Base-by-base conservation (phyloP, 2,888 invertebrate genomes). In the Scaptomyza flava region DNA sequence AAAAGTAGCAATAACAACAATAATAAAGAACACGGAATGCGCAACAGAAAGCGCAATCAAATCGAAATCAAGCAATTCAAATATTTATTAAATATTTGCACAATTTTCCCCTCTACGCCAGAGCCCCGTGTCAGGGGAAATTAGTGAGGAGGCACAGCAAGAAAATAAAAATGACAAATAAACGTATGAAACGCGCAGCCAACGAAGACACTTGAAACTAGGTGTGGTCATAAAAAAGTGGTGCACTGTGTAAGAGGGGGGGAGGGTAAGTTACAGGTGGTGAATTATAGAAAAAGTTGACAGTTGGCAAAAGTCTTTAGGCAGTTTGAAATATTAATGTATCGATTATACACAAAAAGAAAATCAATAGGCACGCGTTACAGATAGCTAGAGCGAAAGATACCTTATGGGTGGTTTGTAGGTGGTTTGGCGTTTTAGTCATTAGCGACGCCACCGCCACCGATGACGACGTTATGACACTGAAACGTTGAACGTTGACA, bases 271-370 rank as follows among this genome's bases (percentile, higher is more conserved):
- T 38, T 38, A 38, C 38, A 38, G 38, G 38, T 38, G 41, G 17
- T 34, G 43, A 64, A 57, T 54, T 43, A 76, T 67, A 30, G 51
- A 38, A 36, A 71, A 62, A 62, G 64, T 63, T 65, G 65, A 66
- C 76, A 79, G 75, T 77, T 75, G 75, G 68, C 76, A 53, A 68
- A 78, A 78, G 77, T 78, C 74, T 64, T 76, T 17, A 17, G 17
- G 17, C 17, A 17, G 17, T 17, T 17, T 41, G 79, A 69, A 76
- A 77, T 76, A 77, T 77, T 79, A 72, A 70, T 79, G 56, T 83
- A 82, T 82, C 83, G 86, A 86, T 83, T 83, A 78, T 73, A 50
- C 48, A 59, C 51, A 50, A 73, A 73, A n/a, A n/a, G n/a, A n/a
- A 78, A 80, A 83, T 77, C 83, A 78, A 82, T 81, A 74, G 72